phyloP scores from a whole-genome alignment of 2,888 invertebrate species.

The Tetramorium bicarinatum region DNA sequence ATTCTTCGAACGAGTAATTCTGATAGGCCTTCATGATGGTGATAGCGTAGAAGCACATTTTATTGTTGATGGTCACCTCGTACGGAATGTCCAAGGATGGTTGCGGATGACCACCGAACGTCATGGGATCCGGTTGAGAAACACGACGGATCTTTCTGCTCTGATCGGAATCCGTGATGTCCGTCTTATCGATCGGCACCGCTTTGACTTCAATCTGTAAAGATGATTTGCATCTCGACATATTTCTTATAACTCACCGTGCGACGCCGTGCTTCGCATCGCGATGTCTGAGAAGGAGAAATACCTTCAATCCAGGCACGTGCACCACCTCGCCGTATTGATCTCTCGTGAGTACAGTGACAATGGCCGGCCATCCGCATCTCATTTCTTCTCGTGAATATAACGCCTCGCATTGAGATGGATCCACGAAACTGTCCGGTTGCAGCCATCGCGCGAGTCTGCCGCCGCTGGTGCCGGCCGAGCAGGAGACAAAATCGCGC shows the following conservation, averaged over 20 bases:
- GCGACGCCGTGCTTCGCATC: neutral
- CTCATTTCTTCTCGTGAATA: slow-evolving; percentile 91
- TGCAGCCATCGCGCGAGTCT: slow-evolving; percentile 98
- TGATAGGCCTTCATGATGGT: slow-evolving; percentile 98
- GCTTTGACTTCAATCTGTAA: slow-evolving; percentile 91
- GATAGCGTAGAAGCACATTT: slow-evolving; percentile 97
- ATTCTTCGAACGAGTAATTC: slow-evolving; percentile 98
- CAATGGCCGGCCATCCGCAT: slow-evolving; percentile 94
- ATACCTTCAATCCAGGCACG: slow-evolving; percentile 94
- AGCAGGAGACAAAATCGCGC: slow-evolving; percentile 96
- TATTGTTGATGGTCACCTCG: slow-evolving; percentile 95
- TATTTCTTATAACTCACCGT: neutral
- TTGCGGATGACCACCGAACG: slow-evolving; percentile 89
- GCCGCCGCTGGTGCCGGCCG: slow-evolving; percentile 95
- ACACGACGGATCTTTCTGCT: slow-evolving; percentile 88
- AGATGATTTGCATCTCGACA: slow-evolving; percentile 21
- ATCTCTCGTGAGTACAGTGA: slow-evolving; percentile 94
- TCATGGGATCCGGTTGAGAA: slow-evolving; percentile 88
- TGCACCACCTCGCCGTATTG: slow-evolving; percentile 96
- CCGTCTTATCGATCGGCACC: slow-evolving; percentile 90
- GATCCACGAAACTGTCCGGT: slow-evolving; percentile 96
- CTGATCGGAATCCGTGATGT: slow-evolving; percentile 88
- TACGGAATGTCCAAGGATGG: slow-evolving; percentile 92
- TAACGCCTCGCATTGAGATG: slow-evolving; percentile 94
- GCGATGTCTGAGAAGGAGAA: neutral